phyloP scores from a whole-genome alignment of 2,113 vertebrate species.

The Odobenus rosmarus region DNA sequence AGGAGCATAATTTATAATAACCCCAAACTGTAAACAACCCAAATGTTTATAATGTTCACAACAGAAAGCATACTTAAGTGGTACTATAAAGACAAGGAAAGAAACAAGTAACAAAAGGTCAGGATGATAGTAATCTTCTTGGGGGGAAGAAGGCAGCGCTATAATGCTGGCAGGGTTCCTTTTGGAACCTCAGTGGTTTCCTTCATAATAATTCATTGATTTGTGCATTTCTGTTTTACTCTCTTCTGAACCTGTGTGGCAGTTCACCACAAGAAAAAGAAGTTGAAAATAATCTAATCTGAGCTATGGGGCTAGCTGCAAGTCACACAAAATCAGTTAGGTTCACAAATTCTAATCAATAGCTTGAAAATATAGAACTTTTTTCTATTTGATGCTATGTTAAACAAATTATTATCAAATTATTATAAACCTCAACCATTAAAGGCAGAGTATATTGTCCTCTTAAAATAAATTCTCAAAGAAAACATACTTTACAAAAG shows the following conservation, averaged over 20 bases:
- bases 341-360: not conserved
- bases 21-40: not conserved
- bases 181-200: not conserved
- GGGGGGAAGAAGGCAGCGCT: no score
- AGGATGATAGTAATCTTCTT: not conserved
- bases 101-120: not conserved
- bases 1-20: not conserved
- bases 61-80: not conserved
- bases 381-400: not conserved
- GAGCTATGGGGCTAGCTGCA: not conserved
- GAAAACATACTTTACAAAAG: conserved; percentile 39
- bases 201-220: not conserved
- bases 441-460: not conserved
- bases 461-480: conserved; percentile 28
- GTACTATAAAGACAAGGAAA: not conserved
- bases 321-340: not conserved
- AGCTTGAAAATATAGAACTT: conserved; percentile 10
- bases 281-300: not conserved
- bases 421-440: conserved; percentile 49
- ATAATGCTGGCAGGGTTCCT: not conserved
- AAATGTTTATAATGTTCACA: not conserved
- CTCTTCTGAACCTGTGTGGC: not conserved
- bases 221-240: not conserved
- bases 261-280: not conserved
- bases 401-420: not conserved